Evolutionary conservation across 2,888 invertebrate genomes (phyloP).

Genomic region (Cybosia mesomella): DNA sequence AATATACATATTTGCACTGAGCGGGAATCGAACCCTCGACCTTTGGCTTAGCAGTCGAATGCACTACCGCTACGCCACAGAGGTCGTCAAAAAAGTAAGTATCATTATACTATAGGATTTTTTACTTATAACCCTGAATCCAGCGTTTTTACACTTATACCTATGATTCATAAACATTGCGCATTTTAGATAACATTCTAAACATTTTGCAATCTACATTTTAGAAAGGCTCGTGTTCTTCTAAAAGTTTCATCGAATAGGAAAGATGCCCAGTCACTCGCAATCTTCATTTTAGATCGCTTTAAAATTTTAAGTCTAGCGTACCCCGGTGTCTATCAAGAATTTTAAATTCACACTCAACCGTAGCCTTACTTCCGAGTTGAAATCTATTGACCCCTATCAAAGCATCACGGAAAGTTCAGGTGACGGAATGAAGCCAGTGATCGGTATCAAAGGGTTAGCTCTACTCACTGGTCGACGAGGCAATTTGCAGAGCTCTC

Average conservation of each 20-base stretch:
- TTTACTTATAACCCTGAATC: too few species aligned
- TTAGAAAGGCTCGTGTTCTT: neutral
- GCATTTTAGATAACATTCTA: neutral
- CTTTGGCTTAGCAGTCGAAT: too few species aligned
- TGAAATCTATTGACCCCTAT: slow-evolving; percentile 55
- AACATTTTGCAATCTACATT: slow-evolving; percentile 2
- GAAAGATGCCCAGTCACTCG: slow-evolving; percentile 1
- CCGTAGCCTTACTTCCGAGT: slow-evolving; percentile 51
- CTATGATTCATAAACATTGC: neutral
- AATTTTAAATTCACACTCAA: slow-evolving; percentile 58
- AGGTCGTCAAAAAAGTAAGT: too few species aligned
- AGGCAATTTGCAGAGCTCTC: slow-evolving; percentile 78
- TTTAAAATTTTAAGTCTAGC: slow-evolving; percentile 54
- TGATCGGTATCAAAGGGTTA: slow-evolving; percentile 75
- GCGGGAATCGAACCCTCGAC: too few species aligned
- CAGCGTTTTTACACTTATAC: neutral
- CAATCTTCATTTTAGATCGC: slow-evolving; percentile 27
- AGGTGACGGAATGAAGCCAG: slow-evolving; percentile 65
- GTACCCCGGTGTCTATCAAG: slow-evolving; percentile 48
- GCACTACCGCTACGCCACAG: too few species aligned
- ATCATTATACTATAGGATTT: too few species aligned
- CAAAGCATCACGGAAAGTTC: slow-evolving; percentile 56
- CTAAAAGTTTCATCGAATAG: slow-evolving; percentile 10
- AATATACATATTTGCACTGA: too few species aligned
- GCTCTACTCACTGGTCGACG: slow-evolving; percentile 65